These are phyloP conservation scores for Columba janthina DNA, from an alignment of 2,113 vertebrate genomes.

Conservation along the genomic window DNA sequence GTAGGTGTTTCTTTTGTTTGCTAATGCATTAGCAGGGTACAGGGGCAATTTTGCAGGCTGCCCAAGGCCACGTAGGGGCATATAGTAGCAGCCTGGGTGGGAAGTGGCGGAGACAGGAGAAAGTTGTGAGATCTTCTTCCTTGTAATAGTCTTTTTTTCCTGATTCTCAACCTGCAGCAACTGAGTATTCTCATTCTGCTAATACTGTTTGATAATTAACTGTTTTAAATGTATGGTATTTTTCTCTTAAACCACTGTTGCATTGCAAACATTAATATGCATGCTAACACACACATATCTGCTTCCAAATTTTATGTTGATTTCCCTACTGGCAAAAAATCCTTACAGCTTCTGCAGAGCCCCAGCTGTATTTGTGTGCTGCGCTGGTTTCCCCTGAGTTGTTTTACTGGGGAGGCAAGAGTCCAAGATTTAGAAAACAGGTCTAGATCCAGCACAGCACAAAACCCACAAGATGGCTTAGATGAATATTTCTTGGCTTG, in stretches of 20 bases:
- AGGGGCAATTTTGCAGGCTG: background rate
- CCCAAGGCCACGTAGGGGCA: too few species aligned
- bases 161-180: background rate
- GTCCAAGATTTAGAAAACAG: conserved; percentile 12
- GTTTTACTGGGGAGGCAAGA: background rate
- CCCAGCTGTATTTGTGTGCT: background rate
- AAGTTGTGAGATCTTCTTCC: background rate
- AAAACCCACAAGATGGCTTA: background rate
- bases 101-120: rapidly evolving
- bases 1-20: background rate
- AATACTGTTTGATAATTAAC: background rate
- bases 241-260: background rate
- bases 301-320: background rate
- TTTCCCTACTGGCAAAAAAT: background rate
- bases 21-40: background rate
- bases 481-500: conserved; percentile 8
- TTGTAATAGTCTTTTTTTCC: background rate
- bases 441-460: background rate
- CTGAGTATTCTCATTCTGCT: background rate
- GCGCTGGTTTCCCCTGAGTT: background rate
- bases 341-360: background rate
- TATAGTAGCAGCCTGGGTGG: background rate
- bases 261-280: background rate
- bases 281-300: background rate
- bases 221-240: background rate